Conservation (phyloP, 2,888 invertebrate species). For the Alsophila aescularia region DNA sequence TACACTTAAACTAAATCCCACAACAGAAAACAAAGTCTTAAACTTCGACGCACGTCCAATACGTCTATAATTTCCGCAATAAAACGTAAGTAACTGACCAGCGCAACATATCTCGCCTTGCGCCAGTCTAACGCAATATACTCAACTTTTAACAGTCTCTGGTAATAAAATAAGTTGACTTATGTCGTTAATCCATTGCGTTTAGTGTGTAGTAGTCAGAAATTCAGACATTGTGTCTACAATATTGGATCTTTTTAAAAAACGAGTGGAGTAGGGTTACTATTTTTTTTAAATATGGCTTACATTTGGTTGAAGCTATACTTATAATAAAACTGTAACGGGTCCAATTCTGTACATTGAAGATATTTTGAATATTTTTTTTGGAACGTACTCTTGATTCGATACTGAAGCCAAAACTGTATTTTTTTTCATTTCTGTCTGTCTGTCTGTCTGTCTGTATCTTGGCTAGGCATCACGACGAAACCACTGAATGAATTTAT, state of each 20-base stretch:
- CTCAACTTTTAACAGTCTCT: slow-evolving; percentile 57
- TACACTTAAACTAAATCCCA: neutral
- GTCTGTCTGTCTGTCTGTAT: too few species aligned
- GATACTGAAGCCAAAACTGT: too few species aligned
- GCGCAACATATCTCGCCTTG: slow-evolving; percentile 39
- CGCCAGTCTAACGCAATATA: slow-evolving; percentile 42
- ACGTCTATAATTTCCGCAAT: slow-evolving; percentile 17
- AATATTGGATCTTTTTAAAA: slow-evolving; percentile 44
- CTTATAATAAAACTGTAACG: too few species aligned
- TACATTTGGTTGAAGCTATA: too few species aligned
- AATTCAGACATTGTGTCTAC: slow-evolving; percentile 59
- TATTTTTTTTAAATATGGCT: too few species aligned
- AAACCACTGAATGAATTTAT: too few species aligned
- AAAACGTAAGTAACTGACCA: slow-evolving; percentile 50
- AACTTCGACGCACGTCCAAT: slow-evolving; percentile 17
- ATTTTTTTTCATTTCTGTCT: too few species aligned
- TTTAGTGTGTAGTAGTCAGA: slow-evolving; percentile 55
- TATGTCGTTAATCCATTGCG: slow-evolving; percentile 71
- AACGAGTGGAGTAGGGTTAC: slow-evolving; percentile 31
- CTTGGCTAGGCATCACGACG: too few species aligned
- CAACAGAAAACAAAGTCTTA: slow-evolving; percentile 10
- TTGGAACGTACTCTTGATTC: too few species aligned
- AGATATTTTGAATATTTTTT: too few species aligned
- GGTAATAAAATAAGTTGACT: slow-evolving; percentile 66
- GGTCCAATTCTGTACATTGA: too few species aligned